Base-by-base conservation (phyloP, 2,888 invertebrate genomes). In the Lithophane ornitopus region DNA sequence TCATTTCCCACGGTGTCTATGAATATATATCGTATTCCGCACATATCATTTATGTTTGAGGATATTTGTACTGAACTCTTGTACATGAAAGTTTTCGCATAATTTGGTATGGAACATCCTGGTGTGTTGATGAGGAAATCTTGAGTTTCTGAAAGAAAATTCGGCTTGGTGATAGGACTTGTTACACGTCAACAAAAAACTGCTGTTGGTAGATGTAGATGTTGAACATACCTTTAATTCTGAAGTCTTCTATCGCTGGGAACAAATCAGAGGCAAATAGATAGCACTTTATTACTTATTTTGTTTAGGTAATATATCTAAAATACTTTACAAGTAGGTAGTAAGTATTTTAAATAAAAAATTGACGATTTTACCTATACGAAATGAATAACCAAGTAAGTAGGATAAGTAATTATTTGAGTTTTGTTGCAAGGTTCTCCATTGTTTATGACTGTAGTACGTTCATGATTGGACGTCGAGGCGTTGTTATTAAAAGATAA, bases 51-150 rank as follows among this genome's bases (percentile, higher is more conserved):
- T 16, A 19, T 22, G 34, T 56, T 72, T 85, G 9, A 44, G 26
- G 85, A 59, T 12, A 74, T 69, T 0, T 81, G 54, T 81, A 84
- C 67, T 78, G 89, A 89, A 52, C 22, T 41, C 7, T 80, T 85
- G 73, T 91, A 90, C 71, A 85, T 74, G 39, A 91, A 76, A 26
- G 85, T 90, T 80, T 90, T 92, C 41, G 81, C 84, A 79, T 92
- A 94, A 78, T 94, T 92, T 52, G 94, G 94, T 84, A 94, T 94
- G 34, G 78, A 81, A 77, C 94, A 94, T 44, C 94, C 94, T 46
- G 90, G 87, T 28, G 94, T 94, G 65, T 93, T 89, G 61, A 94
- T 89, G 56, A 94, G 82, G 56, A 84, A 93, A 16, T 73, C 71
- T 34, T 80, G 39, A 28, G 63, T 63, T 44, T 81, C 85, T 85